Evolutionary conservation across 2,113 vertebrate genomes (phyloP).

Genomic region (Tachuris rubrigastra): DNA sequence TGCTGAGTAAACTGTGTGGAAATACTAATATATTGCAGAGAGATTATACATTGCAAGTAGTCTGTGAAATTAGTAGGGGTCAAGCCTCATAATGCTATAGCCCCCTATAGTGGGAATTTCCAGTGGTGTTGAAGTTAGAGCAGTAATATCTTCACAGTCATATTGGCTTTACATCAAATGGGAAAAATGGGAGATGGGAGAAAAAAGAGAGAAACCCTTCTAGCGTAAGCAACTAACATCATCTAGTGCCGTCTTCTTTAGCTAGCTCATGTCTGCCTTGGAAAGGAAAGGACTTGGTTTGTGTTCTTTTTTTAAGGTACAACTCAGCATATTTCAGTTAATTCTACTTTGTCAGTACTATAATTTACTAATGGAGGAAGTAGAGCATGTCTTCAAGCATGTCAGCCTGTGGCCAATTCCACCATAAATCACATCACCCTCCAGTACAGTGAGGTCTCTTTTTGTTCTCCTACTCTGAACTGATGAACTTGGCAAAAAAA

Average conservation of each 20-base stretch:
- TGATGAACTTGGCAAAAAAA: neutral
- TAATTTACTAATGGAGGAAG: constrained; percentile 30
- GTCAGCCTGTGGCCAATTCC: neutral
- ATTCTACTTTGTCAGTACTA: neutral
- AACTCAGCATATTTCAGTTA: constrained; percentile 28
- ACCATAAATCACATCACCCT: constrained; percentile 2
- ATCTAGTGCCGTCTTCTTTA: neutral
- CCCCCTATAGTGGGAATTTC: neutral
- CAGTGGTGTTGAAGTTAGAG: neutral
- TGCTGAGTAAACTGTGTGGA: neutral
- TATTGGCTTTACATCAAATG: neutral
- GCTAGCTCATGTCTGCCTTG: neutral
- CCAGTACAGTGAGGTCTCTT: neutral
- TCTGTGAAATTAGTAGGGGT: neutral
- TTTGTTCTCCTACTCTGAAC: neutral
- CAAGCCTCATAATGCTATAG: neutral
- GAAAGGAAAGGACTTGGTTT: neutral
- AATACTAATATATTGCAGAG: neutral
- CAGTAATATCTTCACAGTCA: neutral
- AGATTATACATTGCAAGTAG: neutral
- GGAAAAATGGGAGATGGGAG: neutral
- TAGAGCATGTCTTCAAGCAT: neutral
- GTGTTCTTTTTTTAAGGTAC: neutral
- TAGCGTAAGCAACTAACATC: neutral
- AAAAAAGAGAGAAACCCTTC: neutral